Evolutionary conservation across 2,888 invertebrate genomes (phyloP), one percentile per base, ranked within the genome.

Genomic region (Drosophila borborema): DNA sequence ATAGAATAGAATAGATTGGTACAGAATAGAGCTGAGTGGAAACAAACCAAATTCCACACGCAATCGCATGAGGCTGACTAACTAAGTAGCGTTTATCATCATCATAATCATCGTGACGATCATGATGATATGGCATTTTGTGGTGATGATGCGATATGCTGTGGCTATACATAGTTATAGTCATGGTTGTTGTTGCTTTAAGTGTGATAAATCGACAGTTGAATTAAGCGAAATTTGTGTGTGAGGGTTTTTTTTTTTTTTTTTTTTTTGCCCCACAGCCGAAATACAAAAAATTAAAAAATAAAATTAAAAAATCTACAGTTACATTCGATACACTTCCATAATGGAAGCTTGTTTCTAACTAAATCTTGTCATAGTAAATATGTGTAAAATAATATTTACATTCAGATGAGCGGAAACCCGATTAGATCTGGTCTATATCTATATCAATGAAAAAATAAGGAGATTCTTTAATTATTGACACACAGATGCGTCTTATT

Each of bases 181-280:
- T 28, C 23, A 53, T 12, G 18, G 1, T 51, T 62, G 8, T 49
- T 59, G 48, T 73, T 72, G 72, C 74, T 68, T 74, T 86, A 88
- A 86, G 86, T 86, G 86, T 86, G 84, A 86, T 86, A 86, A 88
- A 86, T 86, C 86, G 86, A 86, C 86, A 86, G 88, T 80, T 87
- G 71, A 85, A 81, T 87, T 82, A 80, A 81, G 59, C 72, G 62
- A 74, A 70, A 77, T 82, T 74, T 74, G 78, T 72, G 71, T 49
- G 63, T 54, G 46, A 43, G 55, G 61, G 45, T 0, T 28, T 51
- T 56, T n/a, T 9, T 8, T 34, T 51, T 34, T 16, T 16, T 23
- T 23, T 0, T 34, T 16, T 8, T 28, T 64, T 43, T 41, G 16
- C 34, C 20, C 34, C 20, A 34, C 41, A 46, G 38, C 53, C 68